Conservation (phyloP, 53 echinoderm and acorn worm genomes). For the Patiria pectinifera region DNA sequence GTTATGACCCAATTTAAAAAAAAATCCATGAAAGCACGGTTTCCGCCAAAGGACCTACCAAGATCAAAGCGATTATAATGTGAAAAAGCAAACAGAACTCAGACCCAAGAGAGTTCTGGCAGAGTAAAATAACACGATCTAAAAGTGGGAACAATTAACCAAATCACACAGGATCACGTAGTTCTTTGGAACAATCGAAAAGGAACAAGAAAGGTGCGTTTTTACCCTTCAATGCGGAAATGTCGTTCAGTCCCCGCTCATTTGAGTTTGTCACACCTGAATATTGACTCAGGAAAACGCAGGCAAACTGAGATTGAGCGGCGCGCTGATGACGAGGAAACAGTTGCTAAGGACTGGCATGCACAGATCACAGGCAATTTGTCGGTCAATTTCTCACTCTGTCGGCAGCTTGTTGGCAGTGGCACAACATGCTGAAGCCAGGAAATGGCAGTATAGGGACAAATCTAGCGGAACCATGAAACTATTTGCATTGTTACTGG, state of each 20-base stretch:
- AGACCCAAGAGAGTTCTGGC: too few relatives aligned
- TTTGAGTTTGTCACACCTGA: conserved; percentile 55
- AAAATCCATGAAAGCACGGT: too few relatives aligned
- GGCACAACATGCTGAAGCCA: neutral
- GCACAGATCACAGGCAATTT: conserved; percentile 50
- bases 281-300: conserved; percentile 36
- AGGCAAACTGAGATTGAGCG: conserved; percentile 30
- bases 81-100: too few relatives aligned
- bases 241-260: conserved; percentile 38
- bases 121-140: neutral
- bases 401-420: neutral
- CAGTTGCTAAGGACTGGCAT: conserved; percentile 47
- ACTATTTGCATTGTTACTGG: neutral
- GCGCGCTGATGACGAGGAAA: conserved; percentile 14
- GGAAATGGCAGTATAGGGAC: neutral
- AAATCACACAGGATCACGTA: neutral
- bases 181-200: neutral
- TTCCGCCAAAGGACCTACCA: too few relatives aligned
- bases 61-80: too few relatives aligned
- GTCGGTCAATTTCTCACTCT: conserved; percentile 33
- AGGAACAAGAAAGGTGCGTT: neutral
- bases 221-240: conserved; percentile 28
- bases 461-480: neutral
- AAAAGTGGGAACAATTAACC: neutral
- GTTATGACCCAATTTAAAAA: too few relatives aligned